Evolutionary conservation across 2,113 vertebrate species (phyloP).

Genomic region (Hippocampus zosterae): DNA sequence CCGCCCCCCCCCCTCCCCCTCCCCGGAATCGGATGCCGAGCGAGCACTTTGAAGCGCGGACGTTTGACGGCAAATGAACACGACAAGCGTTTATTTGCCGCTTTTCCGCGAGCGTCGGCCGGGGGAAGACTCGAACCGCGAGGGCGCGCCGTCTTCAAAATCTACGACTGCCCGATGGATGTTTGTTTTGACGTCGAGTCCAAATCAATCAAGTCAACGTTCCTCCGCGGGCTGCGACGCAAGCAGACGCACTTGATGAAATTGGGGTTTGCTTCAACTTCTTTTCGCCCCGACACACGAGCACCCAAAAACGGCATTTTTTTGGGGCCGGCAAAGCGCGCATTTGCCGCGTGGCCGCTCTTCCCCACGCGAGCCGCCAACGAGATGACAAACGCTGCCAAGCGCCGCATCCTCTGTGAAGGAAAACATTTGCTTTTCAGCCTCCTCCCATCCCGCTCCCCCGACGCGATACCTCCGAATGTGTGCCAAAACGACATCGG

Average conservation of each 20-base stretch:
- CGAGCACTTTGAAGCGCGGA: not conserved
- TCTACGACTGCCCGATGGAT: slow-evolving; percentile 35
- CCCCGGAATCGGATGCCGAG: no score
- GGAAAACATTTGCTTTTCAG: slow-evolving; percentile 9
- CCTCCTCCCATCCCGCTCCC: not conserved
- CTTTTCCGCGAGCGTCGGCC: not conserved
- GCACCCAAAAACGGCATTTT: no score
- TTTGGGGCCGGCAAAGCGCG: no score
- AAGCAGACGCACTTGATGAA: slow-evolving; percentile 14
- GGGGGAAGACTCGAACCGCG: slow-evolving; percentile 16
- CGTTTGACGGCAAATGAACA: slow-evolving; percentile 35
- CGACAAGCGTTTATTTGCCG: slow-evolving; percentile 20
- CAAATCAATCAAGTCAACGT: slow-evolving; percentile 28
- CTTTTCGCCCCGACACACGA: slow-evolving; percentile 6
- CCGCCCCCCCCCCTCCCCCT: no score
- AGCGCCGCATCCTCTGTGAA: not conserved
- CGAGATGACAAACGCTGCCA: slow-evolving; percentile 11
- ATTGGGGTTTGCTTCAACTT: slow-evolving; percentile 27
- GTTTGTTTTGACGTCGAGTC: slow-evolving; percentile 35
- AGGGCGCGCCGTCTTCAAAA: slow-evolving; percentile 38
- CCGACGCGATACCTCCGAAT: not conserved
- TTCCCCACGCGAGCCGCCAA: slow-evolving; percentile 17
- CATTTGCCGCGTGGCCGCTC: slow-evolving; percentile 2
- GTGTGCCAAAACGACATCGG: slow-evolving; percentile 11
- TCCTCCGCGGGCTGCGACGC: slow-evolving; percentile 1